Evolutionary conservation across 2,888 invertebrate genomes (phyloP).

Genomic region (Pardosa pseudoannulata): DNA sequence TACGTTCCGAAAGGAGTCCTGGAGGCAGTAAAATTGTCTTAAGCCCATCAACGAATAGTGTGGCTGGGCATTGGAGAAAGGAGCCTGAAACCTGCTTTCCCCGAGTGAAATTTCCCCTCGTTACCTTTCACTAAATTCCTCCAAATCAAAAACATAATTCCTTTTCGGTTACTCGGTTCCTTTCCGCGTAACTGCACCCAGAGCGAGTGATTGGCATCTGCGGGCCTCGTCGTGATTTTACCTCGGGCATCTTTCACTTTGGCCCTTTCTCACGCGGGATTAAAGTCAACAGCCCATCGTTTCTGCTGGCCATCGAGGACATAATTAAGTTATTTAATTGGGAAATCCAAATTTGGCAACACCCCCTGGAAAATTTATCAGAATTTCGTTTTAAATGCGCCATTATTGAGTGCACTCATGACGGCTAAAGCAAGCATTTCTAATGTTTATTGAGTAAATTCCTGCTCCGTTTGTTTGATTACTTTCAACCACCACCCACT

Average conservation of each 20-base stretch:
- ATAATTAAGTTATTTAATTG: constrained; percentile 62
- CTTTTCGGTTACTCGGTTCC: not conserved
- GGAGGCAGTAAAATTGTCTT: no score
- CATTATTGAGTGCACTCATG: not conserved
- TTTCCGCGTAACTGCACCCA: constrained; percentile 41
- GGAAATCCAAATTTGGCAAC: constrained; percentile 20
- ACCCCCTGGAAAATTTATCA: not conserved
- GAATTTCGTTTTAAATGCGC: constrained; percentile 1
- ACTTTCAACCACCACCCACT: no score
- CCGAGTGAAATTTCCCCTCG: not conserved
- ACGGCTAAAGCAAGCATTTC: not conserved
- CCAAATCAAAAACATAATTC: not conserved
- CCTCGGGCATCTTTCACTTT: constrained; percentile 21
- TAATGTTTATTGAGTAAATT: constrained; percentile 2
- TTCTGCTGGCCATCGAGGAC: constrained; percentile 47
- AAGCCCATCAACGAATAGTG: no score
- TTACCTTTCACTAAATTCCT: not conserved
- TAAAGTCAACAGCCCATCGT: constrained; percentile 59
- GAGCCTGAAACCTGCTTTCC: not conserved
- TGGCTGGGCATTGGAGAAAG: no score
- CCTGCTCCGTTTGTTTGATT: not conserved
- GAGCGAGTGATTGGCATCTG: constrained; percentile 42
- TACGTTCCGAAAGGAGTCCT: no score
- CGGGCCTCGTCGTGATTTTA: constrained; percentile 52
- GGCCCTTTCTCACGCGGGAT: constrained; percentile 48